Evolutionary conservation across 2,888 invertebrate species (phyloP), one percentile per base, ranked within the genome.

Genomic region (Branchipolynoe longqiensis): DNA sequence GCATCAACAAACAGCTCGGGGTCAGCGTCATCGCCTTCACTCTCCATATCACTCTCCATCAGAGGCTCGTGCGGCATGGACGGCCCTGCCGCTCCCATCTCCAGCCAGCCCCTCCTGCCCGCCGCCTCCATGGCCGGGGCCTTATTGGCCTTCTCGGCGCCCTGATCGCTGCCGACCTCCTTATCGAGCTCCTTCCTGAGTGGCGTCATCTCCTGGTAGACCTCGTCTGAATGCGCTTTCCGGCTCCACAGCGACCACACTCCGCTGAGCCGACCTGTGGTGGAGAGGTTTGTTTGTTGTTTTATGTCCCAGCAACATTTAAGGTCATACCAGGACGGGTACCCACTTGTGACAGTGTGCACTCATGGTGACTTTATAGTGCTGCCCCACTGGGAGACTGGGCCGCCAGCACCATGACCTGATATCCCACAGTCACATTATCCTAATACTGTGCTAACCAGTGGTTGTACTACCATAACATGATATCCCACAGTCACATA

Each of bases 221-320:
- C n/a, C 14, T 41, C 78, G 12, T 78, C 78, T 12, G 78, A 2
- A 18, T 78, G 78, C 3, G 48, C 22, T 22, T 54, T 78, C 48
- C 41, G 41, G 48, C 78, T 28, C 78, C 78, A 78, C 48, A 78
- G 31, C 25, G 78, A 78, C 78, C 78, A 78, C 6, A 78, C 78
- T 0, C 78, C 78, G 22, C 78, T 78, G 28, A 78, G 78, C 28
- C 78, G 78, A 14, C 78, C 78, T 78, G 28, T n/a, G 38, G 31
- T 3, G 6, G 6, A 73, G 14, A 73, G 25, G n/a, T n/a, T n/a
- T n/a, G n/a, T n/a, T n/a, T n/a, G n/a, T n/a, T n/a, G n/a, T n/a
- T n/a, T n/a, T n/a, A n/a, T n/a, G n/a, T n/a, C n/a, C n/a, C n/a
- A n/a, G n/a, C n/a, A n/a, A n/a, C n/a, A n/a, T n/a, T n/a, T n/a